Evolutionary conservation across 2,888 invertebrate species (phyloP), one percentile per base, ranked within the genome.

Genomic region (Danaus chrysippus): DNA sequence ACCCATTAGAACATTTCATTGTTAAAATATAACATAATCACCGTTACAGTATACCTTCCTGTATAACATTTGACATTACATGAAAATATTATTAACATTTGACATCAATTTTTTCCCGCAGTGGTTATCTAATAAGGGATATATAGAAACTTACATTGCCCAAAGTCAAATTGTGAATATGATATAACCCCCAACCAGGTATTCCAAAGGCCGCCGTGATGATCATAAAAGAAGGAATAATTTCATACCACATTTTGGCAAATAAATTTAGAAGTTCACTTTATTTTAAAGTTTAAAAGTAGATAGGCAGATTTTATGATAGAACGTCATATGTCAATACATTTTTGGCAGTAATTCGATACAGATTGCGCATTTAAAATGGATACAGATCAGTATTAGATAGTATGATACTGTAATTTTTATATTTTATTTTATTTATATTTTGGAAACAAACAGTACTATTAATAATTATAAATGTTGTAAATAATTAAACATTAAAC

Each of bases 211-310:
- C 92, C 46, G 88, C 93, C 54, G 92, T 84, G 59, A 94, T 92
- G 67, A 94, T 93, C 67, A 86, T 88, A 67, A 92, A 92, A 73
- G 93, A 91, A 12, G 94, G 94, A 72, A 94, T 74, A 79, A 94
- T 92, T 92, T 95, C 94, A 82, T 93, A 94, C 95, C 94, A 95
- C 94, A 95, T 95, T 78, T 73, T 85, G 52, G 23, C 23, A 34
- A 34, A 34, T 34, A 6, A 34, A 34, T 6, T 34, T 34, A 34
- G 23, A 34, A 34, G 2, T 3, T 34, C 1, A 34, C 23, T 34
- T 34, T 34, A 34, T 34, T 34, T 34, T 34, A 34, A 34, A 34
- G 23, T 34, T 34, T 6, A 34, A 34, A 6, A 8, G 23, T 34
- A 34, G 23, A 34, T 34, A 34, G 23, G 6, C 23, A 34, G 8